A percentile compares a stretch with the other conserved stretches of the same genome.
Conservation (phyloP, 2,888 invertebrate genomes). For the Agonopterix heracliana region DNA sequence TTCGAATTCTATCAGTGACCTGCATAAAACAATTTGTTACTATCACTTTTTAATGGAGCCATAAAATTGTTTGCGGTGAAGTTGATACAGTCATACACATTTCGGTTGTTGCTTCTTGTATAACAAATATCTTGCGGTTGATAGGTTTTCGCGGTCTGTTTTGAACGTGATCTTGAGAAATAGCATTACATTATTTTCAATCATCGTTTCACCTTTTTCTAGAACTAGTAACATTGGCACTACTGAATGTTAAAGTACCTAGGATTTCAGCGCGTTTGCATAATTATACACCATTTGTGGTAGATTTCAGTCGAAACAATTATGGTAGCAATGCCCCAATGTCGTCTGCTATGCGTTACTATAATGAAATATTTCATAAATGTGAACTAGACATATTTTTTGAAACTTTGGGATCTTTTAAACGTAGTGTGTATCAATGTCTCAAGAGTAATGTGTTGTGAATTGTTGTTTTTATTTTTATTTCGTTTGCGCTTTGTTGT, state of each 20-base stretch:
- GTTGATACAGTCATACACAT: conserved; percentile 37
- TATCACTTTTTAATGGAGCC: conserved; percentile 69
- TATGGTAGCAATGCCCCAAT: no score
- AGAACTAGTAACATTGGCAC: not conserved
- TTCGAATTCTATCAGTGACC: conserved; percentile 29
- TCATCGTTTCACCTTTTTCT: conserved; percentile 32
- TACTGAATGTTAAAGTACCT: conserved; percentile 14
- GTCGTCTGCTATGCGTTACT: no score
- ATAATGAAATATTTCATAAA: no score
- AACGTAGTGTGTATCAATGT: no score
- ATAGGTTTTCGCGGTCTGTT: conserved; percentile 34
- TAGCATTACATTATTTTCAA: conserved; percentile 40
- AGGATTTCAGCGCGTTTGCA: no score
- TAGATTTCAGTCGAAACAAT: no score
- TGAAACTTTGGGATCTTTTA: no score
- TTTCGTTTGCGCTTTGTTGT: no score
- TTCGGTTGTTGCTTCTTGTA: conserved; percentile 48
- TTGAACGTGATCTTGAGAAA: conserved; percentile 44
- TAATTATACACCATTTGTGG: no score
- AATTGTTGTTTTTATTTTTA: no score
- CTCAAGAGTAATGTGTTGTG: no score
- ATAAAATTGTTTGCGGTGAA: conserved; percentile 62
- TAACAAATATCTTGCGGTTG: conserved; percentile 61
- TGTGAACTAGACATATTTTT: no score
- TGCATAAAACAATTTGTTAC: conserved; percentile 58